Base-by-base conservation (phyloP, 2,113 vertebrate genomes). In the Hyla sarda region DNA sequence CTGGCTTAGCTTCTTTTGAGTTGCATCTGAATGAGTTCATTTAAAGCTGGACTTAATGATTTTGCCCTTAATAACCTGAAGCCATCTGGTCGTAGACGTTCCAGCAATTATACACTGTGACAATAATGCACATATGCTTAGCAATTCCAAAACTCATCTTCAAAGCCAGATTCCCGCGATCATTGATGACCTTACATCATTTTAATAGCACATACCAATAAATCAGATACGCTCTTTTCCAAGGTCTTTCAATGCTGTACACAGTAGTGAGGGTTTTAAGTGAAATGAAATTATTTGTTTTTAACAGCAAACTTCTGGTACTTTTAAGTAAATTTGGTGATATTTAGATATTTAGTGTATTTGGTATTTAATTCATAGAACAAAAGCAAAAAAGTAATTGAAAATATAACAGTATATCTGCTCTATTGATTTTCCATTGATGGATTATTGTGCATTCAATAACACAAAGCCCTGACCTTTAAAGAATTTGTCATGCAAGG, bases 71-170 rank as follows among this genome's bases (percentile, higher is more conserved):
- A 87, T 87, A 82, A 82, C 85, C 85, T 80, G 37, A 82, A 81
- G 54, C 85, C 85, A 87, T 87, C 78, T 87, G 85, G 67, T 62
- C 25, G 41, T 45, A 82, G 85, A 87, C 85, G 41, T 86, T 81
- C 84, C 25, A 86, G 65, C 48, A 86, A 86, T 86, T 86, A 81
- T 80, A 81, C 48, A 30, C 84, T 81, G 67, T 86, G 67, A 87
- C 85, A 87, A 87, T 87, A 74, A 60, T 71, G 76, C 78, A 87
- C 85, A 87, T 87, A 87, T 87, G 85, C 74, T 87, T 74, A 87
- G 77, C 77, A 62, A 74, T 82, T 87, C 67, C n/a, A 82, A 41
- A 74, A 82, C 52, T 82, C 69, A 21, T 82, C 78, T n/a, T 87
- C 23, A 37, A 28, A 74, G 78, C 78, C 85, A 87, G 77, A 47